Percentiles rank a stretch among this genome's conserved stretches.
Evolutionary conservation across 1,140 invertebrate genomes (phyloP).

Genomic region (Platyscapa corneri): DNA sequence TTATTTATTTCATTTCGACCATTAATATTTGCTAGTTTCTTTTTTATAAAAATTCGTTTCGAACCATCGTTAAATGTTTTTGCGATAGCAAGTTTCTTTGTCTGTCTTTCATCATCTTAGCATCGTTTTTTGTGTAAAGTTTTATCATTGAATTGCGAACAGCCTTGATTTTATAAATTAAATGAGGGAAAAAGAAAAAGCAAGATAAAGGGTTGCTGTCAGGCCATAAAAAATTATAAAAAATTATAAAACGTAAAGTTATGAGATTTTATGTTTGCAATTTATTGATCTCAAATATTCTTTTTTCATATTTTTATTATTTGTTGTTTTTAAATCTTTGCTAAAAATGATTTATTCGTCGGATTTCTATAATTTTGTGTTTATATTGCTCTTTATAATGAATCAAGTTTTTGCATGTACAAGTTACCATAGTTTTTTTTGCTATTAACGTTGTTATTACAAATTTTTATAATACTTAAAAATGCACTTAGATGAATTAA

Average conservation of each 20-base stretch:
- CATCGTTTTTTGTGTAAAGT: conserved; percentile 33
- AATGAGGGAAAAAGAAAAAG: conserved; percentile 47
- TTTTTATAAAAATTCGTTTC: neutral
- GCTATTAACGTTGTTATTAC: too few relatives aligned
- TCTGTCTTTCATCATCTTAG: too few relatives aligned
- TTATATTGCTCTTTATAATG: too few relatives aligned
- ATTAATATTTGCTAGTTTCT: neutral
- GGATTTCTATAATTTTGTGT: neutral
- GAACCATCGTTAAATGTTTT: neutral
- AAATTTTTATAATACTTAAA: too few relatives aligned
- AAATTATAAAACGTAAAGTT: conserved; percentile 44
- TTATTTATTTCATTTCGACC: too few relatives aligned
- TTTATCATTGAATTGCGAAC: conserved; percentile 51
- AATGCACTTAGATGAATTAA: too few relatives aligned
- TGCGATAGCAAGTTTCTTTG: too few relatives aligned
- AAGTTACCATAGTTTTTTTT: too few relatives aligned
- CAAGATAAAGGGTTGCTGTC: neutral
- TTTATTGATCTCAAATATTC: conserved; percentile 47
- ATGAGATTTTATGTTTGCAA: conserved; percentile 39
- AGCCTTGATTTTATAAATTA: conserved; percentile 50
- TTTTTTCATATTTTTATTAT: neutral
- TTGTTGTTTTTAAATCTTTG: neutral
- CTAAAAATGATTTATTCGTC: neutral
- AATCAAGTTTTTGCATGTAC: neutral
- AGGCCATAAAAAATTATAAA: conserved; percentile 42